Conservation (phyloP, 2,113 vertebrate species). For the Anarhynchus alexandrinus region DNA sequence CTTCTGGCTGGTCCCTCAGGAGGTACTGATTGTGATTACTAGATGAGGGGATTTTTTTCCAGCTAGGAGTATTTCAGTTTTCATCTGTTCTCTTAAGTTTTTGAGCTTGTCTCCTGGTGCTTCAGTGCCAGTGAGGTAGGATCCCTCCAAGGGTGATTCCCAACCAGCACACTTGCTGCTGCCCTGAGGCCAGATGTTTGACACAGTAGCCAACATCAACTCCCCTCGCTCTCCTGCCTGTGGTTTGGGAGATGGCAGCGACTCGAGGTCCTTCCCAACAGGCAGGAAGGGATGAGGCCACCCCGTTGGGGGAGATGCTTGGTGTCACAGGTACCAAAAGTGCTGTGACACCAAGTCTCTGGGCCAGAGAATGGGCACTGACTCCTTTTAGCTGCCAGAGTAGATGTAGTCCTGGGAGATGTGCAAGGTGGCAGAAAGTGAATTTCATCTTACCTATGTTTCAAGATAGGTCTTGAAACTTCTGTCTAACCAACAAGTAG, state of each 20-base stretch:
- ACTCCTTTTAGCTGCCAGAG: neutral
- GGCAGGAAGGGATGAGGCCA: neutral
- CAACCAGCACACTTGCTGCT: neutral
- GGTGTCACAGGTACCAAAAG: neutral
- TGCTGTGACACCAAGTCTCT: neutral
- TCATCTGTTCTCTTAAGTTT: neutral
- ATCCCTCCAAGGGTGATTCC: neutral
- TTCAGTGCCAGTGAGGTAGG: neutral
- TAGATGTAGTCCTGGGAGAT: neutral
- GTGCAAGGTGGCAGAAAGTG: neutral
- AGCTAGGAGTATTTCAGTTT: neutral
- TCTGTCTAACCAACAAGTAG: neutral
- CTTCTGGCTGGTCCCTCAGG: slow-evolving; percentile 8
- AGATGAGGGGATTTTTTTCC: neutral
- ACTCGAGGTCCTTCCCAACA: neutral
- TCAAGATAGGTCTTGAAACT: neutral
- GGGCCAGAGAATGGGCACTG: neutral
- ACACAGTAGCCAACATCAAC: neutral
- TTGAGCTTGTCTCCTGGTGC: neutral
- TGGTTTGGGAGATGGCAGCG: neutral
- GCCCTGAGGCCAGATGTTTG: neutral
- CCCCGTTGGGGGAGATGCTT: neutral
- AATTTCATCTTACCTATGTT: neutral
- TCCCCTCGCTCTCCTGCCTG: neutral
- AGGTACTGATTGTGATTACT: neutral